phyloP scores from a whole-genome alignment of 2,113 vertebrate genomes.

The Ictidomys tridecemlineatus region DNA sequence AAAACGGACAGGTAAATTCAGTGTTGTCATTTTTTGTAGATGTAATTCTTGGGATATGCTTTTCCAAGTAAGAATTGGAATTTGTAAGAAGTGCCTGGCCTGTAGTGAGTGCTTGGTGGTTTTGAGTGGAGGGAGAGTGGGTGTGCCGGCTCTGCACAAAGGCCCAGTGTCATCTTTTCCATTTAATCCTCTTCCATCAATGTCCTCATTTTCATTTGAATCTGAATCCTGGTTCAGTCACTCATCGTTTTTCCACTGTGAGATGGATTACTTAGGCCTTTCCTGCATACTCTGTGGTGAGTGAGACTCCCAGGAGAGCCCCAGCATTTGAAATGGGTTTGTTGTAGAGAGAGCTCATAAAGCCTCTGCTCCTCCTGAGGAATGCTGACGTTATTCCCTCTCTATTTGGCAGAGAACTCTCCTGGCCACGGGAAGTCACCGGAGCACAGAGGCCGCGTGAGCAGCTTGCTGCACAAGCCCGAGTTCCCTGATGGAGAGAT shows the following conservation, averaged over 20 bases:
- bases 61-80: not conserved
- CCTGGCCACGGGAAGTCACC: conserved; percentile 83
- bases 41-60: not conserved
- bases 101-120: rapidly evolving
- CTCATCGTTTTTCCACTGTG: not conserved
- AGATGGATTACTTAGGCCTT: not conserved
- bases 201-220: not conserved
- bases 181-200: not conserved
- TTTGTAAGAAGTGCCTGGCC: not conserved
- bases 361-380: not conserved
- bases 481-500: conserved; percentile 90
- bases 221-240: not conserved
- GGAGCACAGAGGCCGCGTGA: conserved; percentile 87
- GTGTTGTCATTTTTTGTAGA: not conserved
- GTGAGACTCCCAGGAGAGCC: not conserved
- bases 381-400: not conserved
- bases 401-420: conserved; percentile 84
- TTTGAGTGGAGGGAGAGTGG: too few species aligned
- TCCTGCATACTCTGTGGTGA: rapidly evolving
- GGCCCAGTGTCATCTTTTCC: not conserved
- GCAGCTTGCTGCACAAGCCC: conserved; percentile 87
- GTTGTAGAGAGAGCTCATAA: not conserved
- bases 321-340: not conserved
- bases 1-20: not conserved
- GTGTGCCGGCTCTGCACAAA: not conserved